phyloP scores from a whole-genome alignment of 2,797 vertebrate species.

The Poeciliopsis paucimaculata region DNA sequence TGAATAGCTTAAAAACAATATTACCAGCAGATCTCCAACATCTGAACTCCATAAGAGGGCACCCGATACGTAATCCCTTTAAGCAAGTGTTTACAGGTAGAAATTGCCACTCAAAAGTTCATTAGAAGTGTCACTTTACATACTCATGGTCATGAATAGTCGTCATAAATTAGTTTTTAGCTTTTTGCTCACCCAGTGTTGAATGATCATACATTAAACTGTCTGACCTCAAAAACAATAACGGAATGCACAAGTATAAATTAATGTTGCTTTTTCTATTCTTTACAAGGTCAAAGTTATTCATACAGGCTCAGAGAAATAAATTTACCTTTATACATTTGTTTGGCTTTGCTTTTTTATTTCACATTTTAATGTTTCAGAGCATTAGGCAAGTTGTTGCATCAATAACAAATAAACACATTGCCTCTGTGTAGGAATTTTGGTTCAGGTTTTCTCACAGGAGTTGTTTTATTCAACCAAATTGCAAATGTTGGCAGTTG shows the following conservation, averaged over 20 bases:
- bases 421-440: background rate
- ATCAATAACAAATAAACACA: background rate
- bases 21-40: slow-evolving; percentile 23
- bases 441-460: background rate
- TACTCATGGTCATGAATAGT: background rate
- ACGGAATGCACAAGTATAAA: background rate
- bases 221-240: background rate
- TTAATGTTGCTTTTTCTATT: background rate
- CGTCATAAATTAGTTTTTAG: background rate
- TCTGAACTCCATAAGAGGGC: slow-evolving; percentile 45
- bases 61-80: slow-evolving; percentile 35
- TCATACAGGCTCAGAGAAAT: background rate
- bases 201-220: background rate
- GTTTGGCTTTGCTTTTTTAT: background rate
- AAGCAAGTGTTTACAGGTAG: slow-evolving; percentile 36
- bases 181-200: background rate
- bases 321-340: background rate
- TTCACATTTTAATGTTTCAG: background rate
- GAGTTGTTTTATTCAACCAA: background rate
- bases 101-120: background rate
- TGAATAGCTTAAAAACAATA: slow-evolving; percentile 28
- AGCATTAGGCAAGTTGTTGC: background rate
- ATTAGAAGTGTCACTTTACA: background rate
- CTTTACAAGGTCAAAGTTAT: background rate
- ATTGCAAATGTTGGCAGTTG: background rate